Evolutionary conservation across 1,140 invertebrate genomes (phyloP), one percentile per base, ranked within the genome.

Genomic region (Elymnias hypermnestra): DNA sequence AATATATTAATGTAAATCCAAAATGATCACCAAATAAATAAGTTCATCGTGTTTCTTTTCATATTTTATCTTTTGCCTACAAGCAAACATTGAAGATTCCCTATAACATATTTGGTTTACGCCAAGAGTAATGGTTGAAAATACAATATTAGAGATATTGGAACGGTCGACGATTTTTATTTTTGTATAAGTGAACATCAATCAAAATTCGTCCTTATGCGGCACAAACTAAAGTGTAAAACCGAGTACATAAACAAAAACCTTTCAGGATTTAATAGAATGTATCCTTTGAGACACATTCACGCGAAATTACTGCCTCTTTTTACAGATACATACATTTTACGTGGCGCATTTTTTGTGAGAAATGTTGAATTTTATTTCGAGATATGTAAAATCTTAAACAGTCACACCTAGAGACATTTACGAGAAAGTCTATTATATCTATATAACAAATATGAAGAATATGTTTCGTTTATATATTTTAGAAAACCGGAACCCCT

Each of bases 261-360:
- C 18, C 23, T 42, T 46, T 51, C 40, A 37, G 41, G 26, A 15
- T 26, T 42, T 40, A 35, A 25, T 29, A 44, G 44, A 28, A 22
- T 49, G 22, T 9, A 31, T 52, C 60, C 38, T 49, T n/a, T 22
- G 52, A 37, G 52, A 46, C 7, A 37, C 52, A 53, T 56, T 37
- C 38, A 29, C 26, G 21, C 36, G 31, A 51, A 59, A 63, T 56
- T 49, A 56, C 53, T 31, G 44, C 40, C 39, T 39, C 37, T 50
- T 45, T 29, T 29, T 56, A 33, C 40, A 21, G 41, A 50, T 50
- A 42, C 45, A 38, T 41, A 42, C 45, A 38, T 41, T 51, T 56
- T 37, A 51, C 47, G 38, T 29, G 31, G 15, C 23, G 22, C 19
- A 29, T 2, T 13, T 29, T 45, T 53, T 37, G 37, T 29, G 15